phyloP scores from a whole-genome alignment of 2,797 vertebrate genomes.

The Lithobates pipiens region DNA sequence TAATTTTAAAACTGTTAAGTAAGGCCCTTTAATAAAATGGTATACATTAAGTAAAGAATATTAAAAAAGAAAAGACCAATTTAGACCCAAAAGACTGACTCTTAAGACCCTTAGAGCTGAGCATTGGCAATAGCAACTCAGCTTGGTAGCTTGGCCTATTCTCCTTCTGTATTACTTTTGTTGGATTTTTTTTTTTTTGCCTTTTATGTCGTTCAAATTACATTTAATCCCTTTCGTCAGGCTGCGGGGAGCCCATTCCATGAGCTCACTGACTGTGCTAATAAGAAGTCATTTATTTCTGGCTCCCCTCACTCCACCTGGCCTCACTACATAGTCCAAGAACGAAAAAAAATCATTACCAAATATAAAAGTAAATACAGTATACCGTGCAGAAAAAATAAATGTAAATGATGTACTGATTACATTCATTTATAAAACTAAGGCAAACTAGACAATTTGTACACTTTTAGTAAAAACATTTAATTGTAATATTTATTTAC shows the following conservation, averaged over 20 bases:
- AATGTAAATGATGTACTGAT: no score
- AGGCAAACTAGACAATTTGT: no score
- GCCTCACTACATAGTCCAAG: neutral
- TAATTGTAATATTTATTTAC: no score
- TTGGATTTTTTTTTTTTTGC: neutral
- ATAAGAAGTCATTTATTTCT: constrained; percentile 26
- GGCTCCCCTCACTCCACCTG: neutral
- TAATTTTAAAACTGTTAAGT: neutral
- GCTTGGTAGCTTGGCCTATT: neutral
- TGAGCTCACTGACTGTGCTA: neutral
- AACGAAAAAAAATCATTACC: neutral
- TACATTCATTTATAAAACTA: no score
- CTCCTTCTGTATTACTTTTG: neutral
- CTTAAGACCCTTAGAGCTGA: neutral
- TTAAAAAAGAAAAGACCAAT: neutral
- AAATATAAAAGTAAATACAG: neutral
- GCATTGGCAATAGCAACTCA: neutral
- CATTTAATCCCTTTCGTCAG: constrained; percentile 25
- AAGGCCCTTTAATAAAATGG: neutral
- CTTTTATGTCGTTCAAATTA: constrained; percentile 20
- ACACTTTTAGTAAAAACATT: no score
- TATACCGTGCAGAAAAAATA: neutral
- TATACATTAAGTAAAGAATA: neutral
- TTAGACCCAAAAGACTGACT: neutral
- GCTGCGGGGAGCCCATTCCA: neutral